Evolutionary conservation across 1,140 invertebrate genomes (phyloP), one percentile per base, ranked within the genome.

Genomic region (Liolophura sinensis): DNA sequence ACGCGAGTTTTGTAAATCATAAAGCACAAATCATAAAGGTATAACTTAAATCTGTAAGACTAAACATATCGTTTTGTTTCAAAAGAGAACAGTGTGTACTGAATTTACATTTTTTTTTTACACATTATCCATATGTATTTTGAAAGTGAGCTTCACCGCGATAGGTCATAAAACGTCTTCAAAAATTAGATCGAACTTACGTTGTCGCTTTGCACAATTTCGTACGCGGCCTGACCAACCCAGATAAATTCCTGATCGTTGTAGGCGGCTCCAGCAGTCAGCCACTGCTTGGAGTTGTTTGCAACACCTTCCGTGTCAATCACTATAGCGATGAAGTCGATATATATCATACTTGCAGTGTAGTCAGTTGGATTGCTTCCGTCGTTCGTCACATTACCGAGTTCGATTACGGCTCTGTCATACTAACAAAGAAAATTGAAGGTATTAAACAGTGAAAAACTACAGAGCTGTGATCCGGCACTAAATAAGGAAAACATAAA

Each of bases 191-290:
- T 40, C 31, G 9, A 40, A 40, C 31, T 40, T 40, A 40, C 31
- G 9, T 5, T 40, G 31, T 40, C 31, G 9, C 31, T 40, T 40
- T 40, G 31, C 31, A 40, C 31, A 40, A 40, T 40, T 40, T 61
- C 68, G 46, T 77, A 75, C 4, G 75, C 73, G 0, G 82, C 80
- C 63, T 86, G 84, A 22, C 84, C 85, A 18, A 87, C 81, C 84
- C 84, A 86, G 9, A 87, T 80, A 51, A 82, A 81, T 14, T 75
- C 77, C 56, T 84, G 79, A 50, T 78, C 72, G 71, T 82, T 79
- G 73, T 85, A 87, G 68, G 86, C 84, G 5, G 84, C 85, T 0
- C 86, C 86, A 3, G 83, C 83, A 62, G 84, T 86, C 1, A 87
- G 79, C 73, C 82, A 84, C 31, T 40, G 31, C 31, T 40, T 40